A percentile compares a stretch with the other conserved stretches of the same genome.
These are phyloP conservation scores for Andrena dorsata DNA, from an alignment of 2,888 invertebrate genomes.

Conservation along the genomic window DNA sequence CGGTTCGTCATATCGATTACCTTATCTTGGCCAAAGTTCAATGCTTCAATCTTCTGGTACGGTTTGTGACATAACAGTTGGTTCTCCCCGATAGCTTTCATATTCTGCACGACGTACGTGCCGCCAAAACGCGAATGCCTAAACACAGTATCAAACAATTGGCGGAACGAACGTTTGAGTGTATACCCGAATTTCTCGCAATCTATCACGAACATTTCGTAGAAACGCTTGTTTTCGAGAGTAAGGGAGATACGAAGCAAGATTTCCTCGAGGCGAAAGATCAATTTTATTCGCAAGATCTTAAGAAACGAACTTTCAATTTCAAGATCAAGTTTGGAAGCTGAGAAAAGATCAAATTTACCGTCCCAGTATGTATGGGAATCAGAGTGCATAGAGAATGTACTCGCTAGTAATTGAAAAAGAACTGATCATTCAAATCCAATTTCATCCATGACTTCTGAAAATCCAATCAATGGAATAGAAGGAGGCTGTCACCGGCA, in stretches of 20 bases:
- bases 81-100: constrained; percentile 95
- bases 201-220: background rate
- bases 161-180: background rate
- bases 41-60: constrained; percentile 90
- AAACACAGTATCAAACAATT: constrained; percentile 37
- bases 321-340: background rate
- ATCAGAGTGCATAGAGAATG: constrained; percentile 48
- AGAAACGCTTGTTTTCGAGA: background rate
- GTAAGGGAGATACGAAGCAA: background rate
- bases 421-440: constrained; percentile 70
- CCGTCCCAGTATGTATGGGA: background rate
- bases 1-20: constrained; percentile 73
- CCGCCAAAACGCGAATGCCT: constrained; percentile 98
- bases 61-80: constrained; percentile 96
- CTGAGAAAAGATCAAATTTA: constrained; percentile 4
- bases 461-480: constrained; percentile 78
- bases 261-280: background rate
- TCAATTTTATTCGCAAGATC: background rate
- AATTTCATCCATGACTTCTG: constrained; percentile 74
- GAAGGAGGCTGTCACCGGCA: constrained; percentile 76
- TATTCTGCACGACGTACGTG: constrained; percentile 95
- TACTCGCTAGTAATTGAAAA: constrained; percentile 45
- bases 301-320: background rate
- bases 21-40: constrained; percentile 93
- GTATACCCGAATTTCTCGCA: background rate